phyloP scores from a whole-genome alignment of 2,797 vertebrate species.

The Lutjanus campechanus region DNA sequence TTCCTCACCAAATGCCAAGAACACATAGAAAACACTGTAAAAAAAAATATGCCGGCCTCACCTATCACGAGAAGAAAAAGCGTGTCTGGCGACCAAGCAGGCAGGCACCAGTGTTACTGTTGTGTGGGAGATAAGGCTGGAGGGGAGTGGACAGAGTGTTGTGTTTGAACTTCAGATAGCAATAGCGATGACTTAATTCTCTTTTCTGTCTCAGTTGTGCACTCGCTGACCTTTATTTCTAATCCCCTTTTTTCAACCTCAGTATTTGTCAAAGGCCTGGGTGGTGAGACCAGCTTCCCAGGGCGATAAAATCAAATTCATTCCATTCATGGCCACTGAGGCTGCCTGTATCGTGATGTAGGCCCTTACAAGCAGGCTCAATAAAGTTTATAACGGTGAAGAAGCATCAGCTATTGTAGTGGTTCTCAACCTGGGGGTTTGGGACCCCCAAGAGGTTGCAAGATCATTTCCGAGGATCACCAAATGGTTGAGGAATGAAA shows the following conservation, averaged over 20 bases:
- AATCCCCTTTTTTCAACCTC: conserved; percentile 66
- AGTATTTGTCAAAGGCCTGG: conserved; percentile 74
- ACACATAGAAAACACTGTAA: conserved; percentile 31
- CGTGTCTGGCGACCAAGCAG: conserved; percentile 35
- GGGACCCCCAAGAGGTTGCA: too few relatives aligned
- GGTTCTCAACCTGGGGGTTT: too few relatives aligned
- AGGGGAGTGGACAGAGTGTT: conserved; percentile 50
- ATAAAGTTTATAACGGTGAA: conserved; percentile 1
- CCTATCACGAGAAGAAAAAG: conserved; percentile 39
- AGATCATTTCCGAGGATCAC: too few relatives aligned
- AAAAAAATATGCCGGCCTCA: conserved; percentile 9
- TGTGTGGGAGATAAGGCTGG: conserved; percentile 60
- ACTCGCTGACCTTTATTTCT: conserved; percentile 76
- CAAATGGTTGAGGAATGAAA: too few relatives aligned
- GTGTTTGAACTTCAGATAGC: conserved; percentile 75
- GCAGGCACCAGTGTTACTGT: conserved; percentile 44
- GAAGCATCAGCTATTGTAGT: not conserved
- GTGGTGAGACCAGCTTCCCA: conserved; percentile 56
- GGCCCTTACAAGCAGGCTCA: conserved; percentile 12
- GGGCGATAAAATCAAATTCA: conserved; percentile 71
- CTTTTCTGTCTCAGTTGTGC: conserved; percentile 68
- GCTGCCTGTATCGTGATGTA: conserved; percentile 32
- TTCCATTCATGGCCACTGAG: conserved; percentile 43
- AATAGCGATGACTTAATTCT: conserved; percentile 75
- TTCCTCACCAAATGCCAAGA: conserved; percentile 49